Percentiles rank a stretch among this genome's conserved stretches.
Conservation (phyloP, 2,888 invertebrate species). For the Harmothoe impar region DNA sequence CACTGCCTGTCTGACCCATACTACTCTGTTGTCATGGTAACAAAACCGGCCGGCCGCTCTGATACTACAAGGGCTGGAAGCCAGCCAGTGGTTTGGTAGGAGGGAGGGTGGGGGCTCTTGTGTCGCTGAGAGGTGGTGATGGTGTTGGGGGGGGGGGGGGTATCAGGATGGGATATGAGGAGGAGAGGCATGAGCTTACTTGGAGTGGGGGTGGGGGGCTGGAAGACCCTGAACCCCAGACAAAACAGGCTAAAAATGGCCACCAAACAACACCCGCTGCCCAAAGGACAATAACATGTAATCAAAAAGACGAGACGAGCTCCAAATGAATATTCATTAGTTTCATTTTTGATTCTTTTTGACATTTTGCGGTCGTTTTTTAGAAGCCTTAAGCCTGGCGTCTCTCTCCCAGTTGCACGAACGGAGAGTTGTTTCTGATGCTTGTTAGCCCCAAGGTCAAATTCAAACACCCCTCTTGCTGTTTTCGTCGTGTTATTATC, state of each 20-base stretch:
- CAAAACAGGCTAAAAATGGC: no score
- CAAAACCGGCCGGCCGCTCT: background rate
- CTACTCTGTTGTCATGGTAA: constrained; percentile 24
- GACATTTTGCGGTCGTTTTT: background rate
- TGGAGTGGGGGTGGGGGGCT: background rate
- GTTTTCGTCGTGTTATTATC: no score
- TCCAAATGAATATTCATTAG: background rate
- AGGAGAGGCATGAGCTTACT: background rate
- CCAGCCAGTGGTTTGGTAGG: background rate
- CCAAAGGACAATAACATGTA: no score
- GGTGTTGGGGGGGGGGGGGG: background rate
- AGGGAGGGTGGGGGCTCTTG: background rate
- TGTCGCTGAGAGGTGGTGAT: background rate
- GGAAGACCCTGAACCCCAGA: background rate
- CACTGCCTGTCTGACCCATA: background rate
- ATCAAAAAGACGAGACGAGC: no score
- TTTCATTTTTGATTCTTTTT: background rate
- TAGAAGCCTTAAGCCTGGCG: background rate
- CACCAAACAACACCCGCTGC: no score
- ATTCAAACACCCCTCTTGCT: background rate
- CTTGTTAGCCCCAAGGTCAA: background rate
- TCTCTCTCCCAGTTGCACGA: background rate
- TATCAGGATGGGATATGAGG: background rate
- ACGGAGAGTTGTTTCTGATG: background rate
- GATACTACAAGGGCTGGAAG: background rate